A percentile compares a stretch with the other conserved stretches of the same genome.
phyloP scores from a whole-genome alignment of 1,140 invertebrate species.

The Rhyzopertha dominica region DNA sequence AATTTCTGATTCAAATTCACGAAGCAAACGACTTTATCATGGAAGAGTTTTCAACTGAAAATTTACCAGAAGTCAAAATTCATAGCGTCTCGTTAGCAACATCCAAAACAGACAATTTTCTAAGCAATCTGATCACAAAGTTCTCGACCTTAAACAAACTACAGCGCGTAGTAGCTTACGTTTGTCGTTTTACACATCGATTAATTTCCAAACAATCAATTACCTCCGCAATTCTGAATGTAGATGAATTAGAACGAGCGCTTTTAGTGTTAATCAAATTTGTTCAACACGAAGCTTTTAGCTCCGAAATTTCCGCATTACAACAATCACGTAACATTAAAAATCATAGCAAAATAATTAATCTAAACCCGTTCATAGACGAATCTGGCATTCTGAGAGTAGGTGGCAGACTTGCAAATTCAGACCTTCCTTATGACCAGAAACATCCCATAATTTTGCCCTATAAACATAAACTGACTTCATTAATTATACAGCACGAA shows the following conservation, averaged over 20 bases:
- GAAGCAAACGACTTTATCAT: too few species aligned
- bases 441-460: constrained; percentile 28
- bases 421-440: constrained; percentile 19
- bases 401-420: constrained; percentile 28
- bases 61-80: too few species aligned
- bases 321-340: constrained; percentile 6
- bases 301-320: constrained; percentile 5
- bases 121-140: too few species aligned
- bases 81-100: too few species aligned
- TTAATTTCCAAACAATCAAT: not conserved
- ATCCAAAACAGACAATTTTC: too few species aligned
- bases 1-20: too few species aligned
- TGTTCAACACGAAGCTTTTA: constrained; percentile 12
- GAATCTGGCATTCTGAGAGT: constrained; percentile 25
- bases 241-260: too few species aligned
- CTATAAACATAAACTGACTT: too few species aligned
- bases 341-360: constrained; percentile 13
- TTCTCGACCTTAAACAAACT: constrained; percentile 16
- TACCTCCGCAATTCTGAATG: too few species aligned
- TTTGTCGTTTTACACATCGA: constrained; percentile 3
- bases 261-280: too few species aligned
- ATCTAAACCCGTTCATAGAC: constrained; percentile 27
- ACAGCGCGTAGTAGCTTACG: constrained; percentile 15
- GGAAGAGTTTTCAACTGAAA: too few species aligned
- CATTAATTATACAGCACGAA: constrained; percentile 19